Evolutionary conservation across 2,888 invertebrate species (phyloP).

Genomic region (Amiota minor): DNA sequence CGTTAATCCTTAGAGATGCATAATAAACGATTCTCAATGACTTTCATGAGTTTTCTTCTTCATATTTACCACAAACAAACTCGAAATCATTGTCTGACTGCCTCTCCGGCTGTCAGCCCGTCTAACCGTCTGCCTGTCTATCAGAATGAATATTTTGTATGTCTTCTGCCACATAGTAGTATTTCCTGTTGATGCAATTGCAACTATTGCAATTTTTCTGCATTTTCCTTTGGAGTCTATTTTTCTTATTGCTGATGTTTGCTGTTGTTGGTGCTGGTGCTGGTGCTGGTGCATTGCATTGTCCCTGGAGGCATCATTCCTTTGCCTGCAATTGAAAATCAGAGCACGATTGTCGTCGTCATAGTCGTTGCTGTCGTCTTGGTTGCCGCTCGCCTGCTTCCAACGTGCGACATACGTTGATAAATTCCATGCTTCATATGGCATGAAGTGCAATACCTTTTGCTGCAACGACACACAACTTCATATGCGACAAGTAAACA

Average conservation of each 20-base stretch:
- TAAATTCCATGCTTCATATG: constrained; percentile 24
- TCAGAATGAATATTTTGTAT: too few species aligned
- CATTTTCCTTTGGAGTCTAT: constrained; percentile 37
- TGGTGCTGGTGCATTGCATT: constrained; percentile 48
- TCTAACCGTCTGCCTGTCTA: neutral
- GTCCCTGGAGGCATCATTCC: constrained; percentile 59
- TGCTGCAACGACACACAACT: neutral
- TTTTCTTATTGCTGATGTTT: constrained; percentile 15
- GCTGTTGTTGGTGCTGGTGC: constrained; percentile 20
- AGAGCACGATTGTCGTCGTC: constrained; percentile 59
- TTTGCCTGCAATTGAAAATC: constrained; percentile 60
- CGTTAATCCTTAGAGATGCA: constrained; percentile 56
- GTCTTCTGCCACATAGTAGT: too few species aligned
- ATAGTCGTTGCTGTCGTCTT: constrained; percentile 33
- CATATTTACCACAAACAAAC: too few species aligned
- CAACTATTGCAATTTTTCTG: constrained; percentile 36
- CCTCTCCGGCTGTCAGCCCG: neutral
- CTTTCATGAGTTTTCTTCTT: neutral
- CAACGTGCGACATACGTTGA: constrained; percentile 65
- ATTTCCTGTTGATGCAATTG: constrained; percentile 53
- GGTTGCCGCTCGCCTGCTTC: constrained; percentile 30
- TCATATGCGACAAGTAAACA: neutral
- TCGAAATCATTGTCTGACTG: neutral
- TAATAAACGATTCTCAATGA: constrained; percentile 19
- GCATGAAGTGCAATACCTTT: constrained; percentile 6